A percentile compares a stretch with the other conserved stretches of the same genome.
Evolutionary conservation across 2,113 vertebrate genomes (phyloP).

Genomic region (Lipophrys pholis): DNA sequence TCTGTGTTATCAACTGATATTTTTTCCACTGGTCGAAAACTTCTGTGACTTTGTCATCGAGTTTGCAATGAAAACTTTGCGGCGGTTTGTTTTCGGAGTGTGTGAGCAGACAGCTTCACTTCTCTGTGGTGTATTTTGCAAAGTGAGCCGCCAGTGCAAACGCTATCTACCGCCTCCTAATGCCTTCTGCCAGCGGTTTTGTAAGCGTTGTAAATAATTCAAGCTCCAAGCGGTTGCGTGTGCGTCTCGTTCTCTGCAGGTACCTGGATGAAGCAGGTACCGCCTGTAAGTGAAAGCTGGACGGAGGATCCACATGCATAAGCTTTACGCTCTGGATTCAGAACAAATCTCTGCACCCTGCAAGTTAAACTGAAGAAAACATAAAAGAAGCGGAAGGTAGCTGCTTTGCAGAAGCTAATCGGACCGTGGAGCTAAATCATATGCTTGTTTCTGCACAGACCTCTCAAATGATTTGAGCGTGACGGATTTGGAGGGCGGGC

Average conservation of each 20-base stretch:
- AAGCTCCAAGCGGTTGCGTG: slow-evolving; percentile 50
- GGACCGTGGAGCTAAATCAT: slow-evolving; percentile 19
- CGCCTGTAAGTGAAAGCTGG: slow-evolving; percentile 8
- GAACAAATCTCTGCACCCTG: slow-evolving; percentile 17
- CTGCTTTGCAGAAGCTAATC: slow-evolving; percentile 6
- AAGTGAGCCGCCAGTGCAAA: slow-evolving; percentile 39
- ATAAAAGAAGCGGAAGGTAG: no score
- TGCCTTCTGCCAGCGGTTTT: slow-evolving; percentile 24
- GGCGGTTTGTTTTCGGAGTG: background rate
- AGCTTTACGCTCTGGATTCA: slow-evolving; percentile 10
- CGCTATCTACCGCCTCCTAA: background rate
- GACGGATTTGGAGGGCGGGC: slow-evolving; percentile 3
- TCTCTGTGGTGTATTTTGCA: slow-evolving; percentile 25
- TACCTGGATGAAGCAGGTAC: slow-evolving; percentile 5
- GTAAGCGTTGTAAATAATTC: slow-evolving; percentile 51
- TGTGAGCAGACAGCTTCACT: slow-evolving; percentile 6
- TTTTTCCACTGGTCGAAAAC: background rate
- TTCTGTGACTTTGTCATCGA: background rate
- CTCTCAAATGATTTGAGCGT: slow-evolving; percentile 14
- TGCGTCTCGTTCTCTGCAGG: slow-evolving; percentile 39
- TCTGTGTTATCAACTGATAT: no score
- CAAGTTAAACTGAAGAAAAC: background rate
- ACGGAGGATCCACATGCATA: background rate
- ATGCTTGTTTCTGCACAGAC: slow-evolving; percentile 5
- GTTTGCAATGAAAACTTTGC: no score